phyloP scores from a whole-genome alignment of 2,888 invertebrate genomes.

The Melanargia galathea region DNA sequence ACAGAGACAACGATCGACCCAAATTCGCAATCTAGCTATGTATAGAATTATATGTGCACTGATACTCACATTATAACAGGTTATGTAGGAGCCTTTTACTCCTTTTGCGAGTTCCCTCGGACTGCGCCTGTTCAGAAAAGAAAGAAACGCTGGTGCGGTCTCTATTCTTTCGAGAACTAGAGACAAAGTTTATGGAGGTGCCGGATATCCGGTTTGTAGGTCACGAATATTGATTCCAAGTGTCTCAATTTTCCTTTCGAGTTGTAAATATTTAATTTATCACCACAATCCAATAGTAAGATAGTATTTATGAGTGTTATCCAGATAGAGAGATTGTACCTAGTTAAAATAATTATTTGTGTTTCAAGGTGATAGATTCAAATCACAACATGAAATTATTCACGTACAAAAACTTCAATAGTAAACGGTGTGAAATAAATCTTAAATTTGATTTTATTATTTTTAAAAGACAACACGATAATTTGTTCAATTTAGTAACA shows the following conservation, averaged over 20 bases:
- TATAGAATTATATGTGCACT: conserved; percentile 49
- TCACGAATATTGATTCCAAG: conserved; percentile 48
- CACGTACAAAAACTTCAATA: background rate
- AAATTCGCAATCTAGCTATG: conserved; percentile 48
- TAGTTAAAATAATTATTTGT: background rate
- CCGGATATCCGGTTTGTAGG: conserved; percentile 74
- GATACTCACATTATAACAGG: conserved; percentile 81
- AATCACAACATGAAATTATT: conserved; percentile 11
- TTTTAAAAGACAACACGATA: conserved; percentile 67
- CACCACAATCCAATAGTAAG: background rate
- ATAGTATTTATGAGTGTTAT: conserved; percentile 1
- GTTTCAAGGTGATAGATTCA: conserved; percentile 3
- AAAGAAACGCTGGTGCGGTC: conserved; percentile 78
- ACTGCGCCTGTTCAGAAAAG: conserved; percentile 82
- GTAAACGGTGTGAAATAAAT: conserved; percentile 27
- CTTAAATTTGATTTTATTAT: conserved; percentile 54
- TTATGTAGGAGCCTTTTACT: conserved; percentile 83
- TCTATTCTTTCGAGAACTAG: conserved; percentile 75
- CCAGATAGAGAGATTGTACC: background rate
- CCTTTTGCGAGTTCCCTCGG: conserved; percentile 81
- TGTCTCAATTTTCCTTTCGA: conserved; percentile 25
- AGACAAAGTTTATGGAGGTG: conserved; percentile 78
- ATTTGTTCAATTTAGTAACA: conserved; percentile 67
- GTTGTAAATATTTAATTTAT: conserved; percentile 9
- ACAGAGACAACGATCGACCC: conserved; percentile 45